A percentile compares a stretch with the other conserved stretches of the same genome.
These are phyloP conservation scores for Polyommatus icarus DNA, from an alignment of 2,888 invertebrate genomes.

Conservation along the genomic window DNA sequence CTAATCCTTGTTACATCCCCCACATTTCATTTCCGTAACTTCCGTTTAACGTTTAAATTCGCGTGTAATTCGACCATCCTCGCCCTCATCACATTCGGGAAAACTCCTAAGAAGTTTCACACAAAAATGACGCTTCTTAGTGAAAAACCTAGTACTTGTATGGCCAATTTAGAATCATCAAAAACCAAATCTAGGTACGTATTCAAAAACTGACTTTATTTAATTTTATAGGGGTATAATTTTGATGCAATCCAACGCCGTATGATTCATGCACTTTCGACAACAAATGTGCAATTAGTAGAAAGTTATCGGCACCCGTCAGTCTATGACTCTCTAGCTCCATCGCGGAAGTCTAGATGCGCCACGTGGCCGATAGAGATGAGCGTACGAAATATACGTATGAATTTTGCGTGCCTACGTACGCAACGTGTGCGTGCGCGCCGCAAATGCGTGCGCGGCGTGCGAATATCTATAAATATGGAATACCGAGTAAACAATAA, in stretches of 20 bases:
- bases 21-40: not conserved
- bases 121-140: not conserved
- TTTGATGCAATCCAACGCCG: constrained; percentile 1
- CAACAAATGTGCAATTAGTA: constrained; percentile 62
- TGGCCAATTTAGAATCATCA: too few species aligned
- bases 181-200: not conserved
- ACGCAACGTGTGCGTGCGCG: constrained; percentile 2
- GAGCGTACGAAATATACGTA: not conserved
- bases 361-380: not conserved
- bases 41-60: constrained; percentile 14
- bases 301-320: constrained; percentile 70
- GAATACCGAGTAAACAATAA: constrained; percentile 45
- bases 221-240: not conserved
- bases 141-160: too few species aligned
- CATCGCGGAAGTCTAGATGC: not conserved
- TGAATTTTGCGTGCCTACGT: not conserved
- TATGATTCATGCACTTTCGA: constrained; percentile 53
- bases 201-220: not conserved
- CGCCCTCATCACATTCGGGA: not conserved
- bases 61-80: constrained; percentile 39
- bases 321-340: constrained; percentile 56
- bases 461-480: constrained; percentile 49
- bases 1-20: not conserved
- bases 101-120: not conserved
- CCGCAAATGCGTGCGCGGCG: not conserved